phyloP scores from a whole-genome alignment of 2,113 vertebrate genomes.

The Amphiprion percula region DNA sequence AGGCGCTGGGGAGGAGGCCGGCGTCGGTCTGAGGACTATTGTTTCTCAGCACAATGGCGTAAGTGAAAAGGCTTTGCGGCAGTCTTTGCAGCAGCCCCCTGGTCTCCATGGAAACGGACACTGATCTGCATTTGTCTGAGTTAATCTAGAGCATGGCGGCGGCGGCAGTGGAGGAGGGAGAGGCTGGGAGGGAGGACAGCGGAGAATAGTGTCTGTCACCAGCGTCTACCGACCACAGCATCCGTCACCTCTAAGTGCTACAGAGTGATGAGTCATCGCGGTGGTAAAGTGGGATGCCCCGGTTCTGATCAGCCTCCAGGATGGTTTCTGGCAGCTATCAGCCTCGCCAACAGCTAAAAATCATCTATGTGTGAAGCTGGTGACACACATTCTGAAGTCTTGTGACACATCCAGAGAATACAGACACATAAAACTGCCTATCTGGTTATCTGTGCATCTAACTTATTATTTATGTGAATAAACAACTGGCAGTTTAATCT shows the following conservation, averaged over 20 bases:
- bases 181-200: neutral
- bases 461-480: too few species aligned
- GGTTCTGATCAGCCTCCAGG: slow-evolving; percentile 10
- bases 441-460: too few species aligned
- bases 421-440: too few species aligned
- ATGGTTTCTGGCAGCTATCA: neutral
- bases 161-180: slow-evolving; percentile 8
- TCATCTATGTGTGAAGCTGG: slow-evolving; percentile 30
- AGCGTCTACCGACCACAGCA: slow-evolving; percentile 35
- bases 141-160: slow-evolving; percentile 43
- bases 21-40: slow-evolving; percentile 82
- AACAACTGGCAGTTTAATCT: too few species aligned
- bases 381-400: slow-evolving; percentile 3
- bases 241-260: slow-evolving; percentile 28
- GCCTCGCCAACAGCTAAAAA: slow-evolving; percentile 12
- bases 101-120: slow-evolving; percentile 87
- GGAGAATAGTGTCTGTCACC: slow-evolving; percentile 62
- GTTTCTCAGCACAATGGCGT: slow-evolving; percentile 86
- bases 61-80: slow-evolving; percentile 81
- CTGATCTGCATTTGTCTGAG: slow-evolving; percentile 79
- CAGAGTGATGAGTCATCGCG: slow-evolving; percentile 65
- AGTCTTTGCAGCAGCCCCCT: slow-evolving; percentile 80
- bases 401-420: neutral
- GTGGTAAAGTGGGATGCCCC: slow-evolving; percentile 49
- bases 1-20: slow-evolving; percentile 38